Conservation (phyloP, 2,113 vertebrate genomes). For the Peromyscus californicus region DNA sequence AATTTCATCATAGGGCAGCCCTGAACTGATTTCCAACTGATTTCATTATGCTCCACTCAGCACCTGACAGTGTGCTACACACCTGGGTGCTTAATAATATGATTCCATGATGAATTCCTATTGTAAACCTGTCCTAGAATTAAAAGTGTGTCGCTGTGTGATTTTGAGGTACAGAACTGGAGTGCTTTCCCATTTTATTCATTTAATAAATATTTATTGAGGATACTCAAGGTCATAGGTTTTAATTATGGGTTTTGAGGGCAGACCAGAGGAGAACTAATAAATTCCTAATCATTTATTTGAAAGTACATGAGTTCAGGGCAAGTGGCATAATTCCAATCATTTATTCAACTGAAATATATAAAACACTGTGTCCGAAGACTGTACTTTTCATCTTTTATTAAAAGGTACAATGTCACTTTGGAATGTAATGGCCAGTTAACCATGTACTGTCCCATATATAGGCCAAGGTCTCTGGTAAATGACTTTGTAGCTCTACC, state of each 20-base stretch:
- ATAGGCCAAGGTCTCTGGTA: accelerated
- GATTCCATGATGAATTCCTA: slow-evolving; percentile 59
- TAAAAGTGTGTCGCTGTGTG: slow-evolving; percentile 47
- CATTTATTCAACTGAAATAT: slow-evolving; percentile 27
- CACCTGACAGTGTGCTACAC: background rate
- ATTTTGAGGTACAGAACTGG: background rate
- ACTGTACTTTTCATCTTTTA: background rate
- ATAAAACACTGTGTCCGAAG: background rate
- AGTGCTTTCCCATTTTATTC: background rate
- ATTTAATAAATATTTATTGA: slow-evolving; percentile 76
- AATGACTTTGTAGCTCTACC: background rate
- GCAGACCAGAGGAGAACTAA: slow-evolving; percentile 1
- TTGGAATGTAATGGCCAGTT: background rate
- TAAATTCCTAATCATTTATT: slow-evolving; percentile 30
- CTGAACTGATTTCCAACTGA: slow-evolving; percentile 61
- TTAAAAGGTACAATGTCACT: background rate
- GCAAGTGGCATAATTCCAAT: slow-evolving; percentile 12
- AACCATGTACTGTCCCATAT: background rate
- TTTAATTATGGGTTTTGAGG: slow-evolving; percentile 65
- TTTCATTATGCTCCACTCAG: slow-evolving; percentile 55
- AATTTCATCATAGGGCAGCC: background rate
- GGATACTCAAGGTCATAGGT: slow-evolving; percentile 52
- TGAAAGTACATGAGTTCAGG: background rate
- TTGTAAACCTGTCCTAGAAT: slow-evolving; percentile 50
- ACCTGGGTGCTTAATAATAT: slow-evolving; percentile 58